Conservation (phyloP, 92 coral and sea anemone genomes). For the Diadumene lineata region DNA sequence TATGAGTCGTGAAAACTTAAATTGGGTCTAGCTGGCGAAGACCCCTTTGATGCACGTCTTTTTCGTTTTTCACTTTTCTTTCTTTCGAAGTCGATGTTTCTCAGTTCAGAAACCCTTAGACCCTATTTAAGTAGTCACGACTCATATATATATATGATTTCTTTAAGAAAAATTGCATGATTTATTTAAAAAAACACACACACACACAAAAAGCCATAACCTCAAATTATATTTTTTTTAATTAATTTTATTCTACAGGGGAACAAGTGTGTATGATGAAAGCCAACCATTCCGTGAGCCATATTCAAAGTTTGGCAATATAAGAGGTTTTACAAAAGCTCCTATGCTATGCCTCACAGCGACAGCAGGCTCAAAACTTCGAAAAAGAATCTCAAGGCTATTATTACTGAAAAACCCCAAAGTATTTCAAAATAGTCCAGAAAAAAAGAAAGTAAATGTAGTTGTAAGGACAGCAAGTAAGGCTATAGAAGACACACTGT, state of each 20-base stretch:
- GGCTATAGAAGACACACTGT: slow-evolving; percentile 32
- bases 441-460: slow-evolving; percentile 27
- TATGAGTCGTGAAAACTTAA: no score
- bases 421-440: slow-evolving; percentile 29
- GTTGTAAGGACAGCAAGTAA: slow-evolving; percentile 12
- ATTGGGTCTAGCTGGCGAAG: no score
- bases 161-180: background rate
- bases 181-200: background rate
- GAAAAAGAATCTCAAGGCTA: slow-evolving; percentile 14
- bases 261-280: slow-evolving; percentile 11
- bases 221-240: background rate
- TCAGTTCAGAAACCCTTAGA: no score
- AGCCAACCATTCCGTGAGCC: slow-evolving; percentile 42
- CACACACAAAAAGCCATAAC: background rate
- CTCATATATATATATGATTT: background rate
- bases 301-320: slow-evolving; percentile 46
- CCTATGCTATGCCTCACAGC: slow-evolving; percentile 65
- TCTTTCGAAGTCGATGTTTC: no score
- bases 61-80: no score
- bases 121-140: no score
- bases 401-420: slow-evolving; percentile 25
- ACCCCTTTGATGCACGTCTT: no score
- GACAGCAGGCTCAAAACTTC: slow-evolving; percentile 39
- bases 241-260: slow-evolving; percentile 27
- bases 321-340: slow-evolving; percentile 37